Conservation (phyloP, 1,140 invertebrate genomes). For the Triops longicaudatus region DNA sequence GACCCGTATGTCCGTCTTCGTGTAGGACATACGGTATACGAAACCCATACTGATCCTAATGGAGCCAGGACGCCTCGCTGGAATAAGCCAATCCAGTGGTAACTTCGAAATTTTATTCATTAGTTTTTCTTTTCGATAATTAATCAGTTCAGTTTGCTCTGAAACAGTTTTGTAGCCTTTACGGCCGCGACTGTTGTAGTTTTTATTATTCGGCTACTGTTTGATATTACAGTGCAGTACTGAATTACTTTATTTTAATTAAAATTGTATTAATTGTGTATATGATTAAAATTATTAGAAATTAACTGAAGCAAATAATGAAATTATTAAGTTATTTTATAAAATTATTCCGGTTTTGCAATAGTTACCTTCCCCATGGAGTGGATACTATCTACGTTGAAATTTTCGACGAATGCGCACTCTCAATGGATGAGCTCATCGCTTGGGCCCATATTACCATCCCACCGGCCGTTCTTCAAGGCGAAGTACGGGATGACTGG, state of each 20-base stretch:
- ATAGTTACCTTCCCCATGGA: constrained; percentile 72
- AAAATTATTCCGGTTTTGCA: constrained; percentile 3
- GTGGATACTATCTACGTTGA: constrained; percentile 82
- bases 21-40: constrained; percentile 85
- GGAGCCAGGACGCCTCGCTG: constrained; percentile 92
- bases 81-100: constrained; percentile 90
- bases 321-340: too few relatives aligned
- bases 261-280: too few relatives aligned
- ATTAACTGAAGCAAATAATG: too few relatives aligned
- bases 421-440: constrained; percentile 89
- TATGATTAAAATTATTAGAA: too few relatives aligned
- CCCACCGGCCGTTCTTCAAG: constrained; percentile 67
- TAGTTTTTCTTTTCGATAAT: background rate
- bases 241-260: constrained; percentile 24
- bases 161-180: background rate
- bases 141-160: constrained; percentile 3
- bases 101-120: too few relatives aligned
- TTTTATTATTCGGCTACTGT: too few relatives aligned
- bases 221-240: too few relatives aligned
- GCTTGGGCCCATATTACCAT: constrained; percentile 84
- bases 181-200: too few relatives aligned
- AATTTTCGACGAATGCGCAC: constrained; percentile 94
- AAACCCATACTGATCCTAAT: constrained; percentile 87
- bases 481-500: constrained; percentile 89
- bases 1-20: constrained; percentile 89